These are phyloP conservation scores for Turritopsis dohrnii DNA, from an alignment of 30 jellyfish, hydroid and myxozoan species.

Conservation along the genomic window DNA sequence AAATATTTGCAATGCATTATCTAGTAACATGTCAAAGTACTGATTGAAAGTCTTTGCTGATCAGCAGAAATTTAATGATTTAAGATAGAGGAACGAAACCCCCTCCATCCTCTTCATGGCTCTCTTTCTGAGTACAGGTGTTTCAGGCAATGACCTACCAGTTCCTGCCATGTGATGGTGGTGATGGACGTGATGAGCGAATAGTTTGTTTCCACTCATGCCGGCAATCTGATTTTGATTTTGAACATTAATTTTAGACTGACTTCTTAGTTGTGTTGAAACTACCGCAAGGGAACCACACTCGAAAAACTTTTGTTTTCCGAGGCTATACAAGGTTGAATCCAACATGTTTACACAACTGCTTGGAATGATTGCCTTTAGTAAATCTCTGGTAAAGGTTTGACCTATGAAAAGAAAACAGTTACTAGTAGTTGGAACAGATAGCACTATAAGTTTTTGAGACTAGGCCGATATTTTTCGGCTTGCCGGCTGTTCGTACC, in stretches of 20 bases:
- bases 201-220: not conserved
- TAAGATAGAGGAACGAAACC: not conserved
- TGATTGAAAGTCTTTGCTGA: too few relatives aligned
- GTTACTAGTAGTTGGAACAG: too few relatives aligned
- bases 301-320: constrained; percentile 69
- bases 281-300: constrained; percentile 69
- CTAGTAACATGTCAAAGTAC: not conserved
- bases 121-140: not conserved
- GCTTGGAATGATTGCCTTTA: constrained; percentile 83
- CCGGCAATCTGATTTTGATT: not conserved
- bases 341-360: constrained; percentile 53
- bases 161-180: constrained; percentile 26
- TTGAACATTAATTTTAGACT: not conserved
- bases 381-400: constrained; percentile 61
- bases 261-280: constrained; percentile 42
- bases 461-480: not conserved
- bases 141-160: not conserved
- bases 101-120: not conserved
- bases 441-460: not conserved
- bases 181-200: constrained; percentile 43
- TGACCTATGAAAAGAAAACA: constrained; percentile 24
- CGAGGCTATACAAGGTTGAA: constrained; percentile 53
- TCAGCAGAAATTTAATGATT: too few relatives aligned
- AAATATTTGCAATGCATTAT: not conserved
- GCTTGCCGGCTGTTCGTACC: constrained; percentile 2